phyloP scores from a whole-genome alignment of 2,113 vertebrate species.

The Noctilio leporinus region DNA sequence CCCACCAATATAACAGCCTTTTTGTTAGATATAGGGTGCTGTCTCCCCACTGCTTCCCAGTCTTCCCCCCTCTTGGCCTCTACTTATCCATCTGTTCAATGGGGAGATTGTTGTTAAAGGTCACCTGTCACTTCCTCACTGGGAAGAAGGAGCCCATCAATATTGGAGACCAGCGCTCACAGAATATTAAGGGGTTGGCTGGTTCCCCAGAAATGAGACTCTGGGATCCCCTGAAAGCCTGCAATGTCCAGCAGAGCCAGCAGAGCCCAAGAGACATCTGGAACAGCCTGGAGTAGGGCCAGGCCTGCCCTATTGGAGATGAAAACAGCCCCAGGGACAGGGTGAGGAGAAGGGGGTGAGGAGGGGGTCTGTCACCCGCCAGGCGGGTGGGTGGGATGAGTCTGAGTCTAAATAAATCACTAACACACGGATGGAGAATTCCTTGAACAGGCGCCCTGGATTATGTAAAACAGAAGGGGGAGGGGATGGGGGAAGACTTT shows the following conservation, averaged over 20 bases:
- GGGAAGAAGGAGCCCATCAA: neutral
- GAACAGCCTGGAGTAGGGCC: slow-evolving; percentile 53
- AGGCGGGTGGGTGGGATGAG: neutral
- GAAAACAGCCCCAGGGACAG: slow-evolving; percentile 24
- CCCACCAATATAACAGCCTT: neutral
- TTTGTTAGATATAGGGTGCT: neutral
- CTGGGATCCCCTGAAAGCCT: neutral
- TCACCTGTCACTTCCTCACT: neutral
- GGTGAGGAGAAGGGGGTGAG: neutral
- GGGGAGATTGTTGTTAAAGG: neutral
- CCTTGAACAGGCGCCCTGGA: slow-evolving; percentile 61
- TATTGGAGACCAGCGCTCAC: neutral
- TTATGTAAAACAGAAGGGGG: slow-evolving; percentile 27
- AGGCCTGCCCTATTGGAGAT: slow-evolving; percentile 27
- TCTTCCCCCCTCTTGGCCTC: neutral
- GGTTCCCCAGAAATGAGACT: neutral
- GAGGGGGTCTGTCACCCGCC: slow-evolving; percentile 29
- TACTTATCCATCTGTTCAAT: neutral
- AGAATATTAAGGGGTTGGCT: neutral
- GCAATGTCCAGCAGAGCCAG: neutral
- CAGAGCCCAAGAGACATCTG: slow-evolving; percentile 44
- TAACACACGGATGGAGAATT: slow-evolving; percentile 52
- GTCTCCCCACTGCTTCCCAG: neutral
- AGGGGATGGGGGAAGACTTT: neutral
- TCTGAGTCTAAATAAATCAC: slow-evolving; percentile 71